Evolutionary conservation across 2,113 vertebrate genomes (phyloP), one percentile per base, ranked within the genome.

Genomic region (Copsychus sechellarum): DNA sequence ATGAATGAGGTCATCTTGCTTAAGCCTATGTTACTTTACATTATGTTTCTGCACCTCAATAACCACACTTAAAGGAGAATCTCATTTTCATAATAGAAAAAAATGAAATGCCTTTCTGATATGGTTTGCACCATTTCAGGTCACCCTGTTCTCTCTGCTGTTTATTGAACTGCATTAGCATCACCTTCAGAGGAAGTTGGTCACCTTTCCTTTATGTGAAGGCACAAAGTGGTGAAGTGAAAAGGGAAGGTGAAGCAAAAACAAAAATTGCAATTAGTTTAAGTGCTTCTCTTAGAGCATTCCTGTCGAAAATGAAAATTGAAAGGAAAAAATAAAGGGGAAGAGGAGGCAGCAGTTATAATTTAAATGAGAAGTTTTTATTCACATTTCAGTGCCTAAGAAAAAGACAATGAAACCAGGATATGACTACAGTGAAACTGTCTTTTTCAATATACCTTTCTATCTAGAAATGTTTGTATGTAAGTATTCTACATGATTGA

Each of bases 141-240:
- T 93, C 73, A 92, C 66, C 25, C 64, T 90, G 53, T 73, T 93
- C 71, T 70, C 51, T 70, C 72, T 93, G 73, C 60, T 90, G 66
- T 95, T 95, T 96, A 81, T 92, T 90, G 95, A 95, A 69, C 77
- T 88, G 48, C 76, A 94, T 95, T 95, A 97, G 14, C 61, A 82
- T 93, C 84, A 93, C 94, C 94, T 95, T 95, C 93, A 87, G 67
- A 92, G 38, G 57, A 94, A 88, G 56, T 26, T n/a, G 85, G 87
- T 97, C 91, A 95, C 77, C 57, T 77, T 88, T 83, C 22, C 61
- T 95, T 95, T 90, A 86, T 50, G 11, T 50, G 48, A 76, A 86
- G 67, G 66, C 45, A 51, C 61, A 90, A 84, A 92, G 60, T 69
- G 54, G n/a, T 82, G 73, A 94, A 90, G 38, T 50, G 65, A 94